Base-by-base conservation (phyloP, 2,797 vertebrate species). In the Tenualosa thibaudeaui region DNA sequence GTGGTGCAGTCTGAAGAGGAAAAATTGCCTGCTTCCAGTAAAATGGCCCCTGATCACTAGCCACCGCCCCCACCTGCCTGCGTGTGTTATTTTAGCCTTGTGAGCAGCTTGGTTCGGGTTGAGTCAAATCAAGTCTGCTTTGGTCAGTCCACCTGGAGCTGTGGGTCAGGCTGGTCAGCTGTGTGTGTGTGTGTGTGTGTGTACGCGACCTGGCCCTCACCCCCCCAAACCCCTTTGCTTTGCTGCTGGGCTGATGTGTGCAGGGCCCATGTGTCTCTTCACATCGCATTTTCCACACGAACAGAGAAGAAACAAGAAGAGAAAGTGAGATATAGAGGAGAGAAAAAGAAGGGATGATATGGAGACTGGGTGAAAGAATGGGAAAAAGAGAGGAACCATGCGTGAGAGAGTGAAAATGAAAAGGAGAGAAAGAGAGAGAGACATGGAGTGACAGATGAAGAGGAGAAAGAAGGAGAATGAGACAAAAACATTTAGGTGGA, bases 11-110 rank as follows among this genome's bases (percentile, higher is more conserved):
- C 40, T 22, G 37, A 19, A 62, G 56, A 71, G 3, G 82, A 40
- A 60, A 86, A 65, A 56, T 37, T 5, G 31, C 53, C 40, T 7
- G 78, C 85, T 88, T 89, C 84, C 85, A 89, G 83, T 49, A 89
- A 86, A 24, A 56, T 24, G 15, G 50, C 58, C 31, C 46, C 81
- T 68, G 50, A 84, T 68, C 58, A 43, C 54, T 56, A 49, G 82
- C 86, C 78, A 83, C 81, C 26, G 81, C 51, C 83, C 54, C 84
- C 24, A 68, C 40, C 84, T 82, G 65, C 53, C 81, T 84, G 83
- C 46, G 81, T 87, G 7, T 82, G 40, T 87, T 87, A 82, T 83
- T 86, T 24, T 84, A 85, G 81, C 65, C 24, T 84, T 37, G 58
- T 81, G 81, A 84, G 15, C 49, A 51, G 85, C 15, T 19, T 19